Conservation (phyloP, 2,797 vertebrate genomes). For the Chaetophractus vellerosus region DNA sequence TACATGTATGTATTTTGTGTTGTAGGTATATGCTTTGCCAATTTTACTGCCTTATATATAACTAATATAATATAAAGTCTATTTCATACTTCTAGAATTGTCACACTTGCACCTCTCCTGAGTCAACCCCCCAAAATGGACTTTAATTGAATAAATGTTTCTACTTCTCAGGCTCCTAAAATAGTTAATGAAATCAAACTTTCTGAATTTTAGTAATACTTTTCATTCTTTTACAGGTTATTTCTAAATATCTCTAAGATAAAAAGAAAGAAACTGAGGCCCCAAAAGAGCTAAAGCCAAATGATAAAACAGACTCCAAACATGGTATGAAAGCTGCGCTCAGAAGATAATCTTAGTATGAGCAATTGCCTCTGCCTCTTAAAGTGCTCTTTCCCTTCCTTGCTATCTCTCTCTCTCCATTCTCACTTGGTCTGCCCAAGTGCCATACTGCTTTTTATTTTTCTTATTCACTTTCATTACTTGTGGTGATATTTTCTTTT, state of each 20-base stretch:
- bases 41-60: background rate
- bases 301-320: constrained; percentile 29
- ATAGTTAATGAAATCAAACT: constrained; percentile 37
- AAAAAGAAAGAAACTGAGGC: background rate
- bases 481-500: constrained; percentile 69
- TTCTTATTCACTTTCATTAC: constrained; percentile 49
- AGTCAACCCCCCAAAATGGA: constrained; percentile 7
- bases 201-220: constrained; percentile 27
- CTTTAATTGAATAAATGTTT: constrained; percentile 44
- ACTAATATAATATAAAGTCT: background rate
- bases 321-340: background rate
- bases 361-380: background rate
- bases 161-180: constrained; percentile 23
- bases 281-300: background rate
- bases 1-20: background rate
- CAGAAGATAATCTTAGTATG: background rate
- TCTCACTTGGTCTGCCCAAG: background rate
- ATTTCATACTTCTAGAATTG: background rate
- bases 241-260: constrained; percentile 21
- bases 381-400: background rate
- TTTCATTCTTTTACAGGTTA: background rate
- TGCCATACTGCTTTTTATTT: background rate
- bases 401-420: background rate
- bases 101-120: background rate
- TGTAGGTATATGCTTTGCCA: background rate